Conservation (phyloP, 2,113 vertebrate species). For the Cyprinus carpio region DNA sequence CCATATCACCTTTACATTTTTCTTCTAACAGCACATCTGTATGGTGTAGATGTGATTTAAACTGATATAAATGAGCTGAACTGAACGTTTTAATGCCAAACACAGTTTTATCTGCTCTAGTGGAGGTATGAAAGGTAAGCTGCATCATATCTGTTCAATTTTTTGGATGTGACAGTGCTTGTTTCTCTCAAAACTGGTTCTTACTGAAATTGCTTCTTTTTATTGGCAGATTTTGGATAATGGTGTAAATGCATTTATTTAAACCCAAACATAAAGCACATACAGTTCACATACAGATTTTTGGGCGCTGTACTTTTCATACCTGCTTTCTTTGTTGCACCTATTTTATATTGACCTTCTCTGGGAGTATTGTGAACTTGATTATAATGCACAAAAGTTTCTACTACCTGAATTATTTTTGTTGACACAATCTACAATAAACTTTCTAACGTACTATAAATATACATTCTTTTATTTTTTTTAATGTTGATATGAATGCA, state of each 20-base stretch:
- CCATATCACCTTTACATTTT: neutral
- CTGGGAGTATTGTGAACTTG: neutral
- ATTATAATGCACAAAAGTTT: neutral
- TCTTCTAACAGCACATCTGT: neutral
- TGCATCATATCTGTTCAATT: neutral
- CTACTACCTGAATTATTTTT: neutral
- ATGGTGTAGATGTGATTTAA: neutral
- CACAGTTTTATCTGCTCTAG: neutral
- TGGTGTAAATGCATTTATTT: neutral
- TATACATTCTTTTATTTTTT: too few relatives aligned
- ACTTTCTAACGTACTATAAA: neutral
- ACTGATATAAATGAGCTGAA: neutral
- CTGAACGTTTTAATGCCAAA: neutral
- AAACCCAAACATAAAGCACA: neutral
- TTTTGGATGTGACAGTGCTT: neutral
- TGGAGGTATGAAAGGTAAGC: neutral
- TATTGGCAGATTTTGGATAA: neutral
- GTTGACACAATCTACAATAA: conserved; percentile 18
- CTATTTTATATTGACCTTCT: conserved; percentile 1
- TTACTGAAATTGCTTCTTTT: neutral
- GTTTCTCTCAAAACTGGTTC: neutral
- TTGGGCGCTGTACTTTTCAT: neutral
- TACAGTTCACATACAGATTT: neutral
- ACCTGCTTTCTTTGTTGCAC: neutral
- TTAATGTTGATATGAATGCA: neutral